Base-by-base conservation (phyloP, 2,888 invertebrate species). In the Drosophila prolongata region DNA sequence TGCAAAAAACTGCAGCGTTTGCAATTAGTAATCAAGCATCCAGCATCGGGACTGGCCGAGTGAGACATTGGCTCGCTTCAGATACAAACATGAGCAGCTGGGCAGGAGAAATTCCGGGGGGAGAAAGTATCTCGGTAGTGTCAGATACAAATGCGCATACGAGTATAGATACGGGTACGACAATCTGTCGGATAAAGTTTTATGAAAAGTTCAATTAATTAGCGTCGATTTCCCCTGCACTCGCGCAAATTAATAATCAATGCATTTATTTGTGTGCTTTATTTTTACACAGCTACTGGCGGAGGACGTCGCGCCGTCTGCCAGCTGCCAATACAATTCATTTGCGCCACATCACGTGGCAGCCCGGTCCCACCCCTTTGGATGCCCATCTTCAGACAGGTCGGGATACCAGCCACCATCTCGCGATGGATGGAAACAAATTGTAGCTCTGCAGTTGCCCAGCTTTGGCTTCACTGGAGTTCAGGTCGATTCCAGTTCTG, bases 141-240 rank as follows among this genome's bases (percentile, higher is more conserved):
- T 57, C 56, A 73, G 71, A 70, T 68, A 76, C 81, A 75, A 68
- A 75, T 76, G 44, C 66, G 57, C 56, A 43, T 67, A 46, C 56
- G 55, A 46, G 47, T 61, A 52, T 47, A 77, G 77, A 77, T 75
- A 76, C 75, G 74, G 59, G 68, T 62, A 74, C 70, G 78, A 58
- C 53, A 71, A 67, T 68, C 75, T 64, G 73, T 76, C 68, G 59
- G 75, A 72, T 67, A 65, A 61, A 53, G 56, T 75, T 78, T 87
- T 84, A 89, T 89, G 87, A 89, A 89, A 89, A 78, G 75, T 66
- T 74, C 84, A 89, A 87, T 85, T 85, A 85, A 85, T 85, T 89
- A 87, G 62, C 77, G 79, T 55, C 84, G 75, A 75, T 64, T 50
- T 77, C 62, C 65, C 66, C 59, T 53, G 53, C 50, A 72, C 30